phyloP scores from a whole-genome alignment of 2,797 vertebrate species.

The Microctenopoma lineatum region DNA sequence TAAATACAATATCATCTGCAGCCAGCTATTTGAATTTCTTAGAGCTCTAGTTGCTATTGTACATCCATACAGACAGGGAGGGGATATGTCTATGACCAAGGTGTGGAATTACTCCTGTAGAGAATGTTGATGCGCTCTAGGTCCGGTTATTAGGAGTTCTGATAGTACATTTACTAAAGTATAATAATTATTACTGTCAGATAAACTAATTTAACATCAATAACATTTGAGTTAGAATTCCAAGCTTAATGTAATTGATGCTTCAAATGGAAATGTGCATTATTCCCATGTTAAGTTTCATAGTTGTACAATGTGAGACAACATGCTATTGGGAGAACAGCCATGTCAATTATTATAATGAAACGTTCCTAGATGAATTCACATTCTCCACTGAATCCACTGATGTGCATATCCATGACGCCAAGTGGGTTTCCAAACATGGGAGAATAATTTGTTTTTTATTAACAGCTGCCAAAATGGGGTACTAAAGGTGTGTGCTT shows the following conservation, averaged over 20 bases:
- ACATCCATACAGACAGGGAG: neutral
- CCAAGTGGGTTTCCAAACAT: constrained; percentile 53
- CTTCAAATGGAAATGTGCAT: constrained; percentile 47
- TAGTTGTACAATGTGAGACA: constrained; percentile 52
- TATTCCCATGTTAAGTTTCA: constrained; percentile 54
- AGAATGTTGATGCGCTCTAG: neutral
- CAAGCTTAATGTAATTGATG: constrained; percentile 17
- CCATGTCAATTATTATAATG: constrained; percentile 77
- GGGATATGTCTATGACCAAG: neutral
- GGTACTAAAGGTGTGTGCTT: constrained; percentile 60
- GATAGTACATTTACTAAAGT: neutral
- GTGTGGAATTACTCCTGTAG: neutral
- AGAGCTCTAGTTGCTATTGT: neutral
- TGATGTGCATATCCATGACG: constrained; percentile 54
- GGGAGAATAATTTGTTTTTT: constrained; percentile 65
- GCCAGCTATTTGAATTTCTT: neutral
- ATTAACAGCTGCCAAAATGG: constrained; percentile 57
- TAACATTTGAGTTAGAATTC: constrained; percentile 19
- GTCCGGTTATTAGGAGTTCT: constrained; percentile 7
- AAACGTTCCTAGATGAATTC: constrained; percentile 68
- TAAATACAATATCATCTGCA: no score
- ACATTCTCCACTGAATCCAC: constrained; percentile 35
- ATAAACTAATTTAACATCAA: constrained; percentile 11
- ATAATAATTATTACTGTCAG: constrained; percentile 17
- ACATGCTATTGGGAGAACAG: constrained; percentile 68